These are phyloP conservation scores for Coreius guichenoti DNA, from an alignment of 2,797 vertebrate species.

Conservation along the genomic window DNA sequence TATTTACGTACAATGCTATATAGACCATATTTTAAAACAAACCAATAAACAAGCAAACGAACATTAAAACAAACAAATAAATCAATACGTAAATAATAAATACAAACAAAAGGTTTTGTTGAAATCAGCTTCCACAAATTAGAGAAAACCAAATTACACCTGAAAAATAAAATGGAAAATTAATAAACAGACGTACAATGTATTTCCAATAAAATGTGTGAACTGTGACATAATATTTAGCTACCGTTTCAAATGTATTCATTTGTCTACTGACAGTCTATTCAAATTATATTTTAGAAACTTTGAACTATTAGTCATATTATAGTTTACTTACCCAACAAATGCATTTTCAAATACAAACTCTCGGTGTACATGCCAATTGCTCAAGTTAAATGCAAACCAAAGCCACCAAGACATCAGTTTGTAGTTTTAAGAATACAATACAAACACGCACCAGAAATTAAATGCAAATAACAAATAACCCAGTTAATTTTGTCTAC, in stretches of 20 bases:
- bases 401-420: neutral
- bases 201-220: neutral
- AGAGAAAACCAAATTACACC: neutral
- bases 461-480: neutral
- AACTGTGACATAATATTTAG: neutral
- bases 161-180: neutral
- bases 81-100: neutral
- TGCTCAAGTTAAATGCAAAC: neutral
- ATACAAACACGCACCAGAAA: neutral
- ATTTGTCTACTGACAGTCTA: neutral
- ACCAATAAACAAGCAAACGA: neutral
- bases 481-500: neutral
- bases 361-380: neutral
- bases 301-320: neutral
- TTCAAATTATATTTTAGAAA: neutral
- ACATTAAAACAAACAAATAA: neutral
- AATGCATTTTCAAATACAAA: neutral
- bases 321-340: neutral
- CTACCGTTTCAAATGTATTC: neutral
- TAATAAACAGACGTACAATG: neutral
- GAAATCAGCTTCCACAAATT: neutral
- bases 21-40: neutral
- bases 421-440: neutral
- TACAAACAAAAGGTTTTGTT: neutral
- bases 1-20: neutral